Evolutionary conservation across 2,888 invertebrate species (phyloP), one percentile per base, ranked within the genome.

Genomic region (Anaspis maculata): DNA sequence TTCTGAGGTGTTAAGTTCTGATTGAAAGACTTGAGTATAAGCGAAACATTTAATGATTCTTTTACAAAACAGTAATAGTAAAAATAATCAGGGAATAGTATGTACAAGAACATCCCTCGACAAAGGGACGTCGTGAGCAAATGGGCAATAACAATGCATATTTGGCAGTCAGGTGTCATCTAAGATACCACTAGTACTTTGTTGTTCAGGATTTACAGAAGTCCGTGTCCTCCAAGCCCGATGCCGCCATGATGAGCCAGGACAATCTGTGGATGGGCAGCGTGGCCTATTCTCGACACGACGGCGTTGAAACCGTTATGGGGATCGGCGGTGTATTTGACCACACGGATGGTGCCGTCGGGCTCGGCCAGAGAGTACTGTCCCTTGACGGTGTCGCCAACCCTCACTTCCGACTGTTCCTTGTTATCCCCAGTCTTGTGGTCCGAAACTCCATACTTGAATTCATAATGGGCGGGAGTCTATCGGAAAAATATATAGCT

Each of bases 341-440:
- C 59, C 22, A 53, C 46, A 25, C 59, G 46, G 23, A 55, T 47
- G 29, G 57, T 57, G 34, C 59, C 59, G 37, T 59, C 59, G 19
- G 59, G 56, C 48, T 59, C 56, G 2, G 49, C 52, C n/a, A 59
- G 26, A 6, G 57, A 55, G 32, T 59, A 59, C 40, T 57, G 37
- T 10, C 59, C 59, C 25, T 46, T 71, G 1, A 74, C 74, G 16
- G 70, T 70, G 49, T 74, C 74, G 5, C 74, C 74, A 34, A 71
- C 69, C 11, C 74, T 62, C 13, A 66, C 65, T 49, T 74, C 74
- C 65, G 70, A 70, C 44, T 74, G 73, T 7, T 68, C 64, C 48
- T 74, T 74, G 49, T 70, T 65, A 50, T 74, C 74, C 10, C 74
- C 74, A 12, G 74, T 74, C 46, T 74, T 70, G 3, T 71, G 71